A percentile compares a stretch with the other conserved stretches of the same genome.
These are phyloP conservation scores for Scotopteryx bipunctaria DNA, from an alignment of 2,888 invertebrate genomes.

Conservation along the genomic window DNA sequence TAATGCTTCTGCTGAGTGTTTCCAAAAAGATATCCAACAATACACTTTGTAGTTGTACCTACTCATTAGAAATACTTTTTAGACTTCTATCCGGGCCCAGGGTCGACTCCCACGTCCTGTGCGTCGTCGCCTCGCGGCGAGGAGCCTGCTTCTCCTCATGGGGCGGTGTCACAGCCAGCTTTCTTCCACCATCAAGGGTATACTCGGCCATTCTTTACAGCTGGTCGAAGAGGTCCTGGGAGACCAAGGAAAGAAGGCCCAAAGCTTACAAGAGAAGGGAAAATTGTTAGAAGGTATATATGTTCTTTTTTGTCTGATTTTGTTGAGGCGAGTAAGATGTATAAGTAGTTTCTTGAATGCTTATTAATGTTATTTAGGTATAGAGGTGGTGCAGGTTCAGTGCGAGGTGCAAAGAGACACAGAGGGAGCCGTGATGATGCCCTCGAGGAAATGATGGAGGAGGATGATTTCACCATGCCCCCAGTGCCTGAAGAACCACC, in stretches of 20 bases:
- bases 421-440: slow-evolving; percentile 77
- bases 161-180: slow-evolving; percentile 60
- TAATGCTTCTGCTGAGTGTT: too few species aligned
- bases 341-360: background rate
- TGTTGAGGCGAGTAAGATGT: background rate
- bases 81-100: slow-evolving; percentile 85
- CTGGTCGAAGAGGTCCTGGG: slow-evolving; percentile 89
- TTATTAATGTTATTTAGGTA: slow-evolving; percentile 51
- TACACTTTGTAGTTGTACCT: slow-evolving; percentile 19
- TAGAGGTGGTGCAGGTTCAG: slow-evolving; percentile 69
- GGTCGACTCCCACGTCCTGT: slow-evolving; percentile 86
- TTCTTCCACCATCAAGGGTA: slow-evolving; percentile 77
- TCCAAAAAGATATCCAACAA: too few species aligned
- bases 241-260: slow-evolving; percentile 90
- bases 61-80: slow-evolving; percentile 22
- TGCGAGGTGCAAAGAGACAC: slow-evolving; percentile 80
- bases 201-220: slow-evolving; percentile 73
- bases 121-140: slow-evolving; percentile 85
- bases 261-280: slow-evolving; percentile 75
- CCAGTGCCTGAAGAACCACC: slow-evolving; percentile 89
- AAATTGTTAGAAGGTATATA: slow-evolving; percentile 75
- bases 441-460: slow-evolving; percentile 76
- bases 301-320: background rate
- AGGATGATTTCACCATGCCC: slow-evolving; percentile 84
- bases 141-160: slow-evolving; percentile 85